Percentiles rank a stretch among this genome's conserved stretches.
phyloP scores from a whole-genome alignment of 2,797 vertebrate genomes.

The Trichosurus vulpecula region DNA sequence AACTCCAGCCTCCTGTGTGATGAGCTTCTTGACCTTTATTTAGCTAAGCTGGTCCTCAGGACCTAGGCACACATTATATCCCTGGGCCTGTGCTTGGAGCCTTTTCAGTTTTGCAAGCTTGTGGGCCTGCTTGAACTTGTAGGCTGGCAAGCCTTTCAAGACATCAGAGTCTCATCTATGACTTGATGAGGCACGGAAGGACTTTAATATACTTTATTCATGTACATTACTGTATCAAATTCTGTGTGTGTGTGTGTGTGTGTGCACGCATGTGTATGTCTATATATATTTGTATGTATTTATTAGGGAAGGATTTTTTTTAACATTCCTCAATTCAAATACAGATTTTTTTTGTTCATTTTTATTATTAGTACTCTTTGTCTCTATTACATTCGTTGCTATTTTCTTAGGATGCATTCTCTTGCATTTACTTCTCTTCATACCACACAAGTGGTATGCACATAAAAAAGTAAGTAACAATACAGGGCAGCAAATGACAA shows the following conservation, averaged over 20 bases:
- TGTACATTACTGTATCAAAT: neutral
- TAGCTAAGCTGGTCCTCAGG: neutral
- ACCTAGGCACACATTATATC: neutral
- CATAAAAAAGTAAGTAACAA: neutral
- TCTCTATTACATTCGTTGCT: neutral
- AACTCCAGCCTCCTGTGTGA: neutral
- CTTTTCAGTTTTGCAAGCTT: neutral
- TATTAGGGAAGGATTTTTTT: neutral
- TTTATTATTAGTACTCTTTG: neutral
- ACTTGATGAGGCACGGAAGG: neutral
- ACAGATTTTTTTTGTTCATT: neutral
- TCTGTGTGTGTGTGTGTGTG: rapidly evolving
- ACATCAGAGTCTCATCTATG: neutral
- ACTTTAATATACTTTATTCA: neutral
- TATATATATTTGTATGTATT: neutral
- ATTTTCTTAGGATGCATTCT: neutral
- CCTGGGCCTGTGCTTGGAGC: neutral
- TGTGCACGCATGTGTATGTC: too few relatives aligned
- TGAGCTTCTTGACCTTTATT: neutral
- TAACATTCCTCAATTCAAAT: neutral
- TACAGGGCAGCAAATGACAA: neutral
- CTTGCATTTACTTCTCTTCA: neutral
- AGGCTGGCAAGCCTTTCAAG: neutral
- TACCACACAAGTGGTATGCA: neutral
- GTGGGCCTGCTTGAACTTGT: neutral